Percentiles rank a stretch among this genome's conserved stretches.
Evolutionary conservation across 2,888 invertebrate genomes (phyloP).

Genomic region (Drosophila sordidapex): DNA sequence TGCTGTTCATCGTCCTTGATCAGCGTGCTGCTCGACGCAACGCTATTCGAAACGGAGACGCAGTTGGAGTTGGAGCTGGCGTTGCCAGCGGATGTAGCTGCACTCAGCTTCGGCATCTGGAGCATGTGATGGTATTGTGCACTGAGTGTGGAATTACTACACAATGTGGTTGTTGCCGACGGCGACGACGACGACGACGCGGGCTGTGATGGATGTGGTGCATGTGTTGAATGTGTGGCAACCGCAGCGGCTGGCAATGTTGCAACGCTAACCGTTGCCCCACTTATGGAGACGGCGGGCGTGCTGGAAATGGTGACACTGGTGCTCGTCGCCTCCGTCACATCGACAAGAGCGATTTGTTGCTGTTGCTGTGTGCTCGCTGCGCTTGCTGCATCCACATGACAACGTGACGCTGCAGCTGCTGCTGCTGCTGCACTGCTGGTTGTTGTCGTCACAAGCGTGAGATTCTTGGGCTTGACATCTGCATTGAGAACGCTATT

Average conservation of each 20-base stretch:
- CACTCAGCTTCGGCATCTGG: constrained; percentile 59
- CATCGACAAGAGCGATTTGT: constrained; percentile 66
- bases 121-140: constrained; percentile 53
- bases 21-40: constrained; percentile 47
- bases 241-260: background rate
- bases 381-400: constrained; percentile 15
- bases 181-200: background rate
- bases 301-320: constrained; percentile 72
- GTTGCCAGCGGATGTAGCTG: background rate
- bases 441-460: constrained; percentile 64
- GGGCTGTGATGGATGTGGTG: constrained; percentile 8
- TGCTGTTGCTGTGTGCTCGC: constrained; percentile 34
- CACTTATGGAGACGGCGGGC: constrained; percentile 53
- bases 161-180: constrained; percentile 39
- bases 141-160: constrained; percentile 41
- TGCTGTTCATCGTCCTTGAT: constrained; percentile 63
- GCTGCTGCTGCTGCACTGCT: constrained; percentile 17
- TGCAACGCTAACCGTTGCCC: constrained; percentile 37
- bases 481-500: constrained; percentile 41
- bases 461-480: constrained; percentile 76
- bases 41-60: constrained; percentile 20
- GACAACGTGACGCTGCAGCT: background rate
- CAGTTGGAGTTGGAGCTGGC: background rate
- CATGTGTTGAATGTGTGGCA: constrained; percentile 1
- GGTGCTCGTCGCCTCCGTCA: constrained; percentile 68